Percentiles rank a stretch among this genome's conserved stretches.
These are phyloP conservation scores for Tenthredo distinguenda DNA, from an alignment of 2,888 invertebrate species.

Conservation along the genomic window DNA sequence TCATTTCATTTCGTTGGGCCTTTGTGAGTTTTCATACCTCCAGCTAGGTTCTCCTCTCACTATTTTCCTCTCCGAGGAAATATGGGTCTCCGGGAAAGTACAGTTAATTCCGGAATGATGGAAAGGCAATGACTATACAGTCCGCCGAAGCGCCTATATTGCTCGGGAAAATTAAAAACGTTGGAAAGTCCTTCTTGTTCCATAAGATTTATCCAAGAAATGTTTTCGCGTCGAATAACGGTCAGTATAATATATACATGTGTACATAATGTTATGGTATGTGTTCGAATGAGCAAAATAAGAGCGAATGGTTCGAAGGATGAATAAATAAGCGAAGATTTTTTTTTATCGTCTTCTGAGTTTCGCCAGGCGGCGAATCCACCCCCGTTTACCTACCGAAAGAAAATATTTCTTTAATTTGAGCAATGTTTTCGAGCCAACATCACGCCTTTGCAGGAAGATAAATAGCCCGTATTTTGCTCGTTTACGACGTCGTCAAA, in stretches of 20 bases:
- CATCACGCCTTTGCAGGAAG: neutral
- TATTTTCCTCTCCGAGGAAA: neutral
- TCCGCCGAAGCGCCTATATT: neutral
- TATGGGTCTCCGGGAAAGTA: neutral
- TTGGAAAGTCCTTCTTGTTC: neutral
- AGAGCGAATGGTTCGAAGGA: neutral
- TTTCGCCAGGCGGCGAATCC: neutral
- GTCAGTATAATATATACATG: neutral
- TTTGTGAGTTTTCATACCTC: neutral
- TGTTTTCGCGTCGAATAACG: neutral
- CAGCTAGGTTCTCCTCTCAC: neutral
- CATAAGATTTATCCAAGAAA: neutral
- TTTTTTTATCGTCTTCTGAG: neutral
- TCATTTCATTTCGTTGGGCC: neutral
- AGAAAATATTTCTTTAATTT: neutral
- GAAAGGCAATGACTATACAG: neutral
- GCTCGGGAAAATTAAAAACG: neutral
- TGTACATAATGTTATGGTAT: neutral
- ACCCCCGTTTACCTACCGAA: neutral
- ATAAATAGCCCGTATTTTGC: conserved; percentile 21
- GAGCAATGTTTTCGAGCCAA: conserved; percentile 5
- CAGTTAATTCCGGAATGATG: conserved; percentile 10
- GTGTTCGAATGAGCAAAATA: neutral
- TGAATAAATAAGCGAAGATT: neutral
- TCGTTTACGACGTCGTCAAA: conserved; percentile 24